phyloP scores from a whole-genome alignment of 2,113 vertebrate genomes.

The Gorsachius goisagi region DNA sequence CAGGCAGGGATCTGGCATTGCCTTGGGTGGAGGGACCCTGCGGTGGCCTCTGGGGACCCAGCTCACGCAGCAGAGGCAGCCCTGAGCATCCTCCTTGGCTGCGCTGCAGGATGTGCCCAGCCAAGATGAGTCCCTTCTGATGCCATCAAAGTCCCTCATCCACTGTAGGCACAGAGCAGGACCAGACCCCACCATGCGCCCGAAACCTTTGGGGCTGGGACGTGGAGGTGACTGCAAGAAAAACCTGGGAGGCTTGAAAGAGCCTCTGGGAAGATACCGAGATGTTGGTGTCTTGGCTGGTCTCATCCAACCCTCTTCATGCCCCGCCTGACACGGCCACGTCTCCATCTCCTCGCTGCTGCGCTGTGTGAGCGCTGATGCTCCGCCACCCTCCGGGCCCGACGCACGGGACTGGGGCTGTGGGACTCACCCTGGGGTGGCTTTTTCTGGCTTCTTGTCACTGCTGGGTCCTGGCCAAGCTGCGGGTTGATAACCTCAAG shows the following conservation, averaged over 20 bases:
- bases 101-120: not conserved
- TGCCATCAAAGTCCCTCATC: not conserved
- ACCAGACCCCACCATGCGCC: not conserved
- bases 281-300: not conserved
- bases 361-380: not conserved
- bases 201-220: not conserved
- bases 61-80: not conserved
- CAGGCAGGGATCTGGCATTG: not conserved
- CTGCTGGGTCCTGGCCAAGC: not conserved
- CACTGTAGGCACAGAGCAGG: not conserved
- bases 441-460: not conserved
- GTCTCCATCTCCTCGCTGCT: not conserved
- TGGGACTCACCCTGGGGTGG: not conserved
- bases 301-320: not conserved
- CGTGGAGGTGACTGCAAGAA: not conserved
- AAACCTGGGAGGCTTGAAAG: not conserved
- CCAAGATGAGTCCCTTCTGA: not conserved
- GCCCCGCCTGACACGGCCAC: not conserved
- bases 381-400: not conserved
- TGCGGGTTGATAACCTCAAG: not conserved
- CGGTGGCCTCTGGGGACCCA: not conserved
- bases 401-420: rapidly evolving
- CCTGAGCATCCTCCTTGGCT: not conserved
- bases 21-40: not conserved
- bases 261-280: not conserved